Evolutionary conservation across 2,113 vertebrate species (phyloP).

Genomic region (Thinocorus orbignyianus): DNA sequence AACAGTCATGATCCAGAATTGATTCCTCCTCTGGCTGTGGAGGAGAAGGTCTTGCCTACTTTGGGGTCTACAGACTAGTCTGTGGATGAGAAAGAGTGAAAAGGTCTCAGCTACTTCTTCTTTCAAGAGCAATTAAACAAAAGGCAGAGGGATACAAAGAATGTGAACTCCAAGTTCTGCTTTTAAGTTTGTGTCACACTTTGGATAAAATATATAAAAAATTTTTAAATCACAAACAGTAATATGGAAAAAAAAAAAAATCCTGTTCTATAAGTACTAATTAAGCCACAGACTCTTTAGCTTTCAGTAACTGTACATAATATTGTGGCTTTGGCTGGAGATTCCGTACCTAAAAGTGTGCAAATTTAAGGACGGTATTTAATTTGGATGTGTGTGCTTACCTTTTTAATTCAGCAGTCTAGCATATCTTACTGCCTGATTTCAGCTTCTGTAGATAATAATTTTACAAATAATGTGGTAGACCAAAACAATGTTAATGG

Average conservation of each 20-base stretch:
- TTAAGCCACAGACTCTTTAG: not conserved
- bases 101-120: not conserved
- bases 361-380: not conserved
- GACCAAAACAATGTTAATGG: not conserved
- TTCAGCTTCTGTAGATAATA: not conserved
- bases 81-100: not conserved
- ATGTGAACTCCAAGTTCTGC: not conserved
- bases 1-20: not conserved
- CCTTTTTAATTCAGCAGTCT: not conserved
- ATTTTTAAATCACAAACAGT: not conserved
- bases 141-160: not conserved
- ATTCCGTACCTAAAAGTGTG: not conserved
- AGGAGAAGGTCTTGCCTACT: not conserved
- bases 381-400: not conserved
- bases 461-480: not conserved
- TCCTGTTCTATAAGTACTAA: not conserved
- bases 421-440: not conserved
- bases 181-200: not conserved
- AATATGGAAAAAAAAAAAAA: not conserved
- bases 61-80: not conserved
- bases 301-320: not conserved
- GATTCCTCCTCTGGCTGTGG: not conserved
- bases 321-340: not conserved
- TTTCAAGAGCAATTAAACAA: not conserved
- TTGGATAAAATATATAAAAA: not conserved